Evolutionary conservation across 2,888 invertebrate genomes (phyloP).

Genomic region (Drosophila yooni): DNA sequence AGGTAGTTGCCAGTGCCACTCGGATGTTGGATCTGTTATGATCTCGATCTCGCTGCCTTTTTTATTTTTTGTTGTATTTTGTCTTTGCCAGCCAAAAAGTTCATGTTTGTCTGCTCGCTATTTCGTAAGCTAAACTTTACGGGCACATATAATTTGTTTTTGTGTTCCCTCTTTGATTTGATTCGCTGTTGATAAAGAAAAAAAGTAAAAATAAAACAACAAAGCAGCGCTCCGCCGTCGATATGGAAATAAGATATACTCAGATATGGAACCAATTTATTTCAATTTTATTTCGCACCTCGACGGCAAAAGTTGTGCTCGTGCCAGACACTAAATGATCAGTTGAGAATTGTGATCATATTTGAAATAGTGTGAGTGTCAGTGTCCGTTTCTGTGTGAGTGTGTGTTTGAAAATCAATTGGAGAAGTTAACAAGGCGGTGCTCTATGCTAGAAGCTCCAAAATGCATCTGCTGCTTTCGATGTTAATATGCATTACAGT

Average conservation of each 20-base stretch:
- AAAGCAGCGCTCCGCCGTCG: conserved; percentile 30
- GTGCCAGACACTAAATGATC: conserved; percentile 34
- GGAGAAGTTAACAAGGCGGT: neutral
- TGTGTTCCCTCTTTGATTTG: conserved; percentile 63
- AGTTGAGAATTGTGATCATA: conserved; percentile 31
- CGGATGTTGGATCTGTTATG: conserved; percentile 42
- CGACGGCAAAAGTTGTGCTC: conserved; percentile 62
- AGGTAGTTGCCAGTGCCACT: conserved; percentile 37
- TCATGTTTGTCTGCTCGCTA: conserved; percentile 12
- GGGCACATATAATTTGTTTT: conserved; percentile 48
- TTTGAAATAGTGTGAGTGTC: conserved; percentile 3
- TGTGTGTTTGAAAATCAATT: conserved; percentile 15
- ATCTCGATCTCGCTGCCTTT: conserved; percentile 19
- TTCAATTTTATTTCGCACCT: conserved; percentile 73
- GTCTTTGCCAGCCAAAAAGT: conserved; percentile 15
- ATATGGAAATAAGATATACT: conserved; percentile 69
- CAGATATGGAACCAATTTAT: conserved; percentile 75
- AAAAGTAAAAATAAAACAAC: conserved; percentile 26
- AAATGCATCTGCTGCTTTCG: conserved; percentile 39
- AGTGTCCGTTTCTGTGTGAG: conserved; percentile 4
- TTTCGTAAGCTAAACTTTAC: conserved; percentile 44
- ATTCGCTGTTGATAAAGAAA: conserved; percentile 66
- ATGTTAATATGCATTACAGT: conserved; percentile 23
- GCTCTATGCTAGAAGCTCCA: conserved; percentile 11
- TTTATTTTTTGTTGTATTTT: neutral